Evolutionary conservation across 1,140 invertebrate genomes (phyloP), one percentile per base, ranked within the genome.

Genomic region (Goniozus legneri): DNA sequence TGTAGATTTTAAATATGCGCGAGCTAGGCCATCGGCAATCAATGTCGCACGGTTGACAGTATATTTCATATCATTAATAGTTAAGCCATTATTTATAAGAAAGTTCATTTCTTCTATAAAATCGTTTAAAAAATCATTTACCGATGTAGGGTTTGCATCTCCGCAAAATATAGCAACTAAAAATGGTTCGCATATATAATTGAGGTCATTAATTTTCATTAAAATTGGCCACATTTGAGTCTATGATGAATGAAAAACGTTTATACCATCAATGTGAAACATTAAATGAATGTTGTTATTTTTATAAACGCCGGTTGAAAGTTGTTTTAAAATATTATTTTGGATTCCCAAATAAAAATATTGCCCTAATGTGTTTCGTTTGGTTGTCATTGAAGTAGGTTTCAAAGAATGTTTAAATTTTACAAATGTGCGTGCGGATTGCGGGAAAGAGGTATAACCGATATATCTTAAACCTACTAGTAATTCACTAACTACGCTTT

Each of bases 221-320:
- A 33, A 33, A 14, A 33, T 33, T 8, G 32, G 32, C 32, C 32
- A 33, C 8, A 33, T 30, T 50, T 55, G 40, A 12, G 36, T 44
- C 15, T 31, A 15, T 6, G 53, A 55, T 43, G 42, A 41, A 19
- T 34, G 20, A 21, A 40, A 50, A 1, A 55, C 16, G 12, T 21
- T 18, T 44, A 55, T 47, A 8, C 48, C 48, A 40, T 55, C 48
- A 7, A 55, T 22, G 22, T 50, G 40, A 37, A 51, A 19, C 6
- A 51, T 24, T n/a, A 51, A n/a, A n/a, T n/a, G n/a, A n/a, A n/a
- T n/a, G n/a, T n/a, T n/a, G n/a, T n/a, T n/a, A n/a, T n/a, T n/a
- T n/a, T n/a, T n/a, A n/a, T n/a, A n/a, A n/a, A n/a, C n/a, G n/a
- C n/a, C n/a, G n/a, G n/a, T n/a, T n/a, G n/a, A n/a, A n/a, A n/a